Conservation (phyloP, 2,797 vertebrate species). For the Falco concolor region DNA sequence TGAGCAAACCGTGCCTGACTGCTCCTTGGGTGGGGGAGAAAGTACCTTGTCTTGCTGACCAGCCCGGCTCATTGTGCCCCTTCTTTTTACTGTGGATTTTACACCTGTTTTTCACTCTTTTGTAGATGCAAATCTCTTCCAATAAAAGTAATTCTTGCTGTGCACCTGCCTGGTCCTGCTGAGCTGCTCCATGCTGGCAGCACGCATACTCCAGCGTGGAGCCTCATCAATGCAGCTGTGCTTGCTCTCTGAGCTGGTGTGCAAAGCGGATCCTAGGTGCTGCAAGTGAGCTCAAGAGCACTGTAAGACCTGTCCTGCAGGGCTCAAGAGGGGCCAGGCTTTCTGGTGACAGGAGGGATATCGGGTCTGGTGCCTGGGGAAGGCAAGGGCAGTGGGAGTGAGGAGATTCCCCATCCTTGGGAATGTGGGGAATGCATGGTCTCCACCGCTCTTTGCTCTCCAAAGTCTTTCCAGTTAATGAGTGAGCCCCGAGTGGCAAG, state of each 20-base stretch:
- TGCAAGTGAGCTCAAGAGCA: background rate
- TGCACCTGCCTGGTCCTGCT: background rate
- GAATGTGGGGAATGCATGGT: background rate
- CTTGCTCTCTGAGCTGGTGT: rapidly evolving
- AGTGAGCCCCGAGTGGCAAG: background rate
- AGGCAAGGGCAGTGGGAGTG: background rate
- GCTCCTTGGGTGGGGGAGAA: background rate
- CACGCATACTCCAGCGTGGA: rapidly evolving
- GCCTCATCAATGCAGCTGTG: rapidly evolving
- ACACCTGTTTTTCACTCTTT: constrained; percentile 65
- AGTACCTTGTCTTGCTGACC: background rate
- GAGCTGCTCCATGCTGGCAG: background rate
- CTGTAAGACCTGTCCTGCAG: background rate
- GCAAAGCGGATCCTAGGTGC: background rate
- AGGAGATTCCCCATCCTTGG: background rate
- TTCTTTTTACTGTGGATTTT: constrained; percentile 64
- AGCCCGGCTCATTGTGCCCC: background rate
- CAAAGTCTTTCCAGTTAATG: constrained; percentile 7
- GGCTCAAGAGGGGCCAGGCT: background rate
- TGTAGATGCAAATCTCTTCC: constrained; percentile 60
- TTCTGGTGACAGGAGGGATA: background rate
- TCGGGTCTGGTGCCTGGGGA: background rate
- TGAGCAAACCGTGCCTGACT: background rate
- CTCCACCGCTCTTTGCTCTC: constrained; percentile 3
- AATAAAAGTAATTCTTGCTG: constrained; percentile 65